phyloP scores from a whole-genome alignment of 2,888 invertebrate species.

The Hyalella azteca region DNA sequence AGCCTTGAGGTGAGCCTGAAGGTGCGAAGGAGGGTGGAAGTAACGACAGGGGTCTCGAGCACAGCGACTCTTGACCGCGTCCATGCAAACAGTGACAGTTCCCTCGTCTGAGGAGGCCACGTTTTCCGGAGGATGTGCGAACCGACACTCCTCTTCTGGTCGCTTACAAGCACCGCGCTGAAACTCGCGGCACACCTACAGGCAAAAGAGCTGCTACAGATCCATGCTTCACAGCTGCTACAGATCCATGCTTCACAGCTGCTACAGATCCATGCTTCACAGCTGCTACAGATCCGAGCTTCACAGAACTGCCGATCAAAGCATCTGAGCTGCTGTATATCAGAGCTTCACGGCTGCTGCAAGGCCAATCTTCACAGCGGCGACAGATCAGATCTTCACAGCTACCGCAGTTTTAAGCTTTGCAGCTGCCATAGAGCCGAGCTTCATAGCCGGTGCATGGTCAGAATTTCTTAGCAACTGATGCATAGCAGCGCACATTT shows the following conservation, averaged over 20 bases:
- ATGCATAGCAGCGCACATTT: too few species aligned
- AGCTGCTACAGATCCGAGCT: not conserved
- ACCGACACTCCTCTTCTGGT: constrained; percentile 96
- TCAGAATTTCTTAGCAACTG: too few species aligned
- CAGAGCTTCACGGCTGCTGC: not conserved
- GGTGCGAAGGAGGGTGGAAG: constrained; percentile 99
- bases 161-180: constrained; percentile 98
- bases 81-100: constrained; percentile 99
- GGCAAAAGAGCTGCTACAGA: constrained; percentile 42
- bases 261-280: constrained; percentile 30
- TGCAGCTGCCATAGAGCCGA: not conserved
- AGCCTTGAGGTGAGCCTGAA: constrained; percentile 98
- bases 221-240: constrained; percentile 26
- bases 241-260: constrained; percentile 30
- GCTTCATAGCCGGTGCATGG: not conserved
- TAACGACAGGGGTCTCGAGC: constrained; percentile 99
- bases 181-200: constrained; percentile 86
- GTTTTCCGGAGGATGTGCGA: constrained; percentile 96
- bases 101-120: constrained; percentile 96
- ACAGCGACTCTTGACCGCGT: constrained; percentile 98
- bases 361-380: not conserved
- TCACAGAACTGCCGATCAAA: not conserved
- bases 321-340: not conserved
- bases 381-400: not conserved
- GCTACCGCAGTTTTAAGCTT: not conserved